phyloP scores from a whole-genome alignment of 2,888 invertebrate genomes.

The Laothoe populi region DNA sequence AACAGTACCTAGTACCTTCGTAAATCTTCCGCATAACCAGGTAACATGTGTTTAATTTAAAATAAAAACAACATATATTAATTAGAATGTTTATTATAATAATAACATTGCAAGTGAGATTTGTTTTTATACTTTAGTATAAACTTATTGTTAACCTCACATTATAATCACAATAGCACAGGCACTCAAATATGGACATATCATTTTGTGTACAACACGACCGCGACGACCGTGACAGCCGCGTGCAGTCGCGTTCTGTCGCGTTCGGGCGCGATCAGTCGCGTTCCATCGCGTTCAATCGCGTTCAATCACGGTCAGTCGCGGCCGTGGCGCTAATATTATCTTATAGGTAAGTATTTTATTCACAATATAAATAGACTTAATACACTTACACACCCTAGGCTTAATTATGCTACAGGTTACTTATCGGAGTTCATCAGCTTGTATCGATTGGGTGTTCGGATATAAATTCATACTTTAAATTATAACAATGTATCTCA shows the following conservation, averaged over 20 bases:
- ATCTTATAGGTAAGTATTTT: slow-evolving; percentile 39
- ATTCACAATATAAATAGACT: slow-evolving; percentile 61
- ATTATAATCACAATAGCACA: slow-evolving; percentile 51
- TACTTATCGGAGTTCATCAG: slow-evolving; percentile 31
- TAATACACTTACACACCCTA: slow-evolving; percentile 44
- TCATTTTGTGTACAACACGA: slow-evolving; percentile 31
- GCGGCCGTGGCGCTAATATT: slow-evolving; percentile 27
- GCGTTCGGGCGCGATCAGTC: too few relatives aligned
- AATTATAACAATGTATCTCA: slow-evolving; percentile 2
- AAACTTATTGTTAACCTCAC: slow-evolving; percentile 48
- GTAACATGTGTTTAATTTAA: neutral
- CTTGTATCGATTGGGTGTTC: slow-evolving; percentile 14
- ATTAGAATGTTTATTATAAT: slow-evolving; percentile 55
- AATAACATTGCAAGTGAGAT: slow-evolving; percentile 52
- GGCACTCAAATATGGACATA: slow-evolving; percentile 58
- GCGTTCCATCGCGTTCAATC: too few relatives aligned
- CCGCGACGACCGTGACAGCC: too few relatives aligned
- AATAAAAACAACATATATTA: slow-evolving; percentile 28
- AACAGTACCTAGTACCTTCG: too few relatives aligned
- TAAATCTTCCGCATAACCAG: too few relatives aligned
- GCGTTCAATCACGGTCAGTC: too few relatives aligned
- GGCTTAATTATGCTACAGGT: slow-evolving; percentile 43
- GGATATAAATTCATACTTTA: neutral
- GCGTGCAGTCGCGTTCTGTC: too few relatives aligned
- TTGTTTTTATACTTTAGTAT: slow-evolving; percentile 41